These are phyloP conservation scores for Leptarthrus brevirostris DNA, from an alignment of 2,888 invertebrate genomes.

Conservation along the genomic window DNA sequence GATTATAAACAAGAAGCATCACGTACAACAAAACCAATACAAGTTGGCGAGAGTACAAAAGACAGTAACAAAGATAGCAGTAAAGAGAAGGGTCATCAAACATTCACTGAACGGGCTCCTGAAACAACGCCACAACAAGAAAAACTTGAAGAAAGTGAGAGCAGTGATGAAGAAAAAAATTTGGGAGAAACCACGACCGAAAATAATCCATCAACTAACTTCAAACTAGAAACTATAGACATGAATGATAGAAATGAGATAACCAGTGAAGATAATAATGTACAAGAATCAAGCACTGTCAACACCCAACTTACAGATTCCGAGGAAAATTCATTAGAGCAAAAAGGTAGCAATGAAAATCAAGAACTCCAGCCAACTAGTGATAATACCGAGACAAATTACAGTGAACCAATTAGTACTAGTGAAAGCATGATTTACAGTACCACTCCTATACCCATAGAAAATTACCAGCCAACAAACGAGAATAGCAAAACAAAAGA, in stretches of 20 bases:
- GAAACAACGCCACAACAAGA: constrained; percentile 4
- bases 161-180: constrained; percentile 54
- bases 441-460: too few relatives aligned
- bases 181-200: not conserved
- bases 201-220: not conserved
- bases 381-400: too few relatives aligned
- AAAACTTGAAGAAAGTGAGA: not conserved
- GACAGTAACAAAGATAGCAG: not conserved
- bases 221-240: not conserved
- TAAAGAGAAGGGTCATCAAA: not conserved
- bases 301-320: too few relatives aligned
- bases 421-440: too few relatives aligned
- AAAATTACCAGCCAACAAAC: too few relatives aligned
- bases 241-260: not conserved
- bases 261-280: not conserved
- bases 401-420: too few relatives aligned
- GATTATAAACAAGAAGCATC: constrained; percentile 16
- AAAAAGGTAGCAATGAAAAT: too few relatives aligned
- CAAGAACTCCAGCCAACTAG: too few relatives aligned
- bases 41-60: not conserved
- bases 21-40: too few relatives aligned
- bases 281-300: too few relatives aligned
- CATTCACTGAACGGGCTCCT: not conserved
- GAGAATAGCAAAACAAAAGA: too few relatives aligned
- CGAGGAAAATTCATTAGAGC: too few relatives aligned